These are phyloP conservation scores for Notothenia coriiceps DNA, from an alignment of 2,113 vertebrate species.

Conservation along the genomic window DNA sequence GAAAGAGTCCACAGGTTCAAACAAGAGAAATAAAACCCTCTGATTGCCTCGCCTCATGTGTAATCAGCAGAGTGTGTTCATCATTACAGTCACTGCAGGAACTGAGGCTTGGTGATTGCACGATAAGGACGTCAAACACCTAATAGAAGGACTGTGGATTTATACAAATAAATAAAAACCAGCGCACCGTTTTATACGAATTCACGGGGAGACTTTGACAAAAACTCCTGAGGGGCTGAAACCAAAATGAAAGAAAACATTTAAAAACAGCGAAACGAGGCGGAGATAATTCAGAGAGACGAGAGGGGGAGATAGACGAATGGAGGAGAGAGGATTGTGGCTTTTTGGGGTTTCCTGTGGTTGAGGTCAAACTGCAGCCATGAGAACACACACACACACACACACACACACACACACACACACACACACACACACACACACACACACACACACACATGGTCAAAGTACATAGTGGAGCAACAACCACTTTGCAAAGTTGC, in stretches of 20 bases:
- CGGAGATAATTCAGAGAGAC: background rate
- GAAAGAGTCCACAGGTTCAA: background rate
- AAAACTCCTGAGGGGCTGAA: background rate
- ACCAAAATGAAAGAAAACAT: background rate
- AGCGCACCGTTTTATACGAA: background rate
- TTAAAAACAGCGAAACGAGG: background rate
- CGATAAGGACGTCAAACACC: slow-evolving; percentile 9
- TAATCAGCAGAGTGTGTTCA: slow-evolving; percentile 42
- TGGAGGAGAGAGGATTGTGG: slow-evolving; percentile 31
- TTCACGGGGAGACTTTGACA: background rate
- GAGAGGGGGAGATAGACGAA: background rate
- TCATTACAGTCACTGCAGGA: slow-evolving; percentile 45
- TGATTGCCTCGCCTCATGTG: slow-evolving; percentile 29
- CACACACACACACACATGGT: background rate
- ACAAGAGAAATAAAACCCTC: background rate
- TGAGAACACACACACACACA: slow-evolving; percentile 27
- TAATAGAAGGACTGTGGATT: background rate
- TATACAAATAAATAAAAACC: too few species aligned
- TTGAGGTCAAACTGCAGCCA: slow-evolving; percentile 39
- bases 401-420: background rate
- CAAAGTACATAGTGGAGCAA: too few species aligned
- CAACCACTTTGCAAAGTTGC: background rate
- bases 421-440: slow-evolving; percentile 23
- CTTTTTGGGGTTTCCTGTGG: slow-evolving; percentile 57
- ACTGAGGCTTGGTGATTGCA: slow-evolving; percentile 28